Base-by-base conservation (phyloP, 2,888 invertebrate genomes). In the Cyclophora albipunctata region DNA sequence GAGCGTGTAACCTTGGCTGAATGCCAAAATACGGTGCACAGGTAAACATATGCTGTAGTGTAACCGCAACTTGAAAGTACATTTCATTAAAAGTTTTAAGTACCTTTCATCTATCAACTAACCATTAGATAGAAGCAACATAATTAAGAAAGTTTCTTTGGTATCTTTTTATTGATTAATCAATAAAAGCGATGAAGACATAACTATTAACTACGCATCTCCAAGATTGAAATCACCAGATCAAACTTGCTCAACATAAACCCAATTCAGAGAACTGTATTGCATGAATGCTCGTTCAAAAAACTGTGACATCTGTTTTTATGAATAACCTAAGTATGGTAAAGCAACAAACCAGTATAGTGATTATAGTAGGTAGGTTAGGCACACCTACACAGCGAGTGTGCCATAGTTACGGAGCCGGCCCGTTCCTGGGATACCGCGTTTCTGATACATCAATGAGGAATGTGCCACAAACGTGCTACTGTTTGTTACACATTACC, bases 1-100 rank as follows among this genome's bases (percentile, higher is more conserved):
- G 69, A 81, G 73, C 66, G 69, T 69, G 68, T 58, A 79, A 69
- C 78, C 75, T 80, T 82, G 81, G 82, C 73, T 50, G 52, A 48
- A 62, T 55, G 80, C 81, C 82, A 81, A 74, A 67, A 62, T 61
- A 60, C 58, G 57, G 66, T 74, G 64, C 75, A 1, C 20, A 77
- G 73, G 71, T 70, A 73, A 64, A 47, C 37, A 37, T 37, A 37
- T 5, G 37, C 5, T 37, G 20, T 20, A 20, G 20, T 20, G 20
- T 20, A 20, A 2, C 20, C 20, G 20, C 20, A 20, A 20, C 20
- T 20, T 20, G 20, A 20, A 20, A 20, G 20, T 20, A 20, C 20
- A 20, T 20, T 20, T 20, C 20, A 20, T 20, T 20, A 20, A 20
- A 20, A 20, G 20, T 20, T 20, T 20, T 20, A 20, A 20, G 20